Conservation (phyloP, 2,888 invertebrate genomes). For the Nomada fabriciana region DNA sequence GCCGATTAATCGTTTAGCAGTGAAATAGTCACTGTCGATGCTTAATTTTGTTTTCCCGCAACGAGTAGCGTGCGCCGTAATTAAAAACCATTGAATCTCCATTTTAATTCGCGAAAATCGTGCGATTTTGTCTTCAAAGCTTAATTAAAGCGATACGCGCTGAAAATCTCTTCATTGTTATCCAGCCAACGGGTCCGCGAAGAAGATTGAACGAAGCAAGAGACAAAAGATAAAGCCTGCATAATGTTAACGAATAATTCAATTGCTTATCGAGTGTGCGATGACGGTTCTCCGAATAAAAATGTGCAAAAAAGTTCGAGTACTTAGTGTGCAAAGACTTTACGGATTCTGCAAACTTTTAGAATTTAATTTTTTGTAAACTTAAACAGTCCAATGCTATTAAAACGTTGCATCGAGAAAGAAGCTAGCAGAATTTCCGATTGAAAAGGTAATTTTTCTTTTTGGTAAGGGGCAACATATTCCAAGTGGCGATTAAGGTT, state of each 20-base stretch:
- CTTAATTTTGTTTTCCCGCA: constrained; percentile 11
- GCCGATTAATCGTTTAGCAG: constrained; percentile 24
- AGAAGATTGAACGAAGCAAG: not conserved
- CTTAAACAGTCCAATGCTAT: too few species aligned
- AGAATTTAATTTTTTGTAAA: too few species aligned
- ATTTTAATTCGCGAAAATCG: constrained; percentile 40
- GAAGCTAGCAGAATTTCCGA: too few species aligned
- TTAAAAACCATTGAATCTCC: constrained; percentile 49
- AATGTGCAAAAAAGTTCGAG: not conserved
- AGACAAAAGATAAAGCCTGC: not conserved
- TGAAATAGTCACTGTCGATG: not conserved
- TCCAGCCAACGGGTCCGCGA: constrained; percentile 20
- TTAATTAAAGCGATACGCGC: constrained; percentile 48
- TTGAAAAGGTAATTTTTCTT: too few species aligned
- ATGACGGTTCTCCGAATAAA: not conserved
- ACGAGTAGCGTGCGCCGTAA: constrained; percentile 15
- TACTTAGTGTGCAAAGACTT: too few species aligned
- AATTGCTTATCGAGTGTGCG: constrained; percentile 32
- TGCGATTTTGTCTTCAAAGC: constrained; percentile 31
- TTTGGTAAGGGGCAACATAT: too few species aligned
- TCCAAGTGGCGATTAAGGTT: too few species aligned
- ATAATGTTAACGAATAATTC: constrained; percentile 40
- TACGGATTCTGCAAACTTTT: too few species aligned
- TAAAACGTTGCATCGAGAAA: too few species aligned
- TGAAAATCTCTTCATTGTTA: constrained; percentile 52